Percentiles rank a stretch among this genome's conserved stretches.
Conservation (phyloP, 2,888 invertebrate species). For the Dugesia japonica region DNA sequence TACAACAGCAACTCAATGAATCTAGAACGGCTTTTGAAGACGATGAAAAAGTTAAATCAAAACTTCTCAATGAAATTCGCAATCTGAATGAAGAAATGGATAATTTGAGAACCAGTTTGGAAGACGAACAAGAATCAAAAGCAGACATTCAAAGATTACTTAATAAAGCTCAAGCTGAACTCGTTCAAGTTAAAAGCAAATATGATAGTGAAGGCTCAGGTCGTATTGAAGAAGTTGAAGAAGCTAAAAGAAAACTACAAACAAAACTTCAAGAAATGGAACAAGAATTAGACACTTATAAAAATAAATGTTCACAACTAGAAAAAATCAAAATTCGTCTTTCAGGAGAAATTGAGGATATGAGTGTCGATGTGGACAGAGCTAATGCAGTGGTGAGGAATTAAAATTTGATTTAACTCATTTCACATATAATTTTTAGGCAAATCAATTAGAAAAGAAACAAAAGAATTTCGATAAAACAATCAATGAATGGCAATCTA, state of each 20-base stretch:
- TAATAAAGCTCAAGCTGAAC: conserved; percentile 90
- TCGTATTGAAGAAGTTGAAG: conserved; percentile 49
- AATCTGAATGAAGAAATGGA: conserved; percentile 96
- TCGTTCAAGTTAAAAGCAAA: conserved; percentile 91
- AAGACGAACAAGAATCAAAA: conserved; percentile 80
- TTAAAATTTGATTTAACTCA: too few species aligned
- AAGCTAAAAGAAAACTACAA: conserved; percentile 48
- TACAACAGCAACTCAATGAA: conserved; percentile 88
- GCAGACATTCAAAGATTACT: conserved; percentile 94
- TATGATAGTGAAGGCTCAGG: conserved; percentile 66
- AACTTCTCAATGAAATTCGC: conserved; percentile 65
- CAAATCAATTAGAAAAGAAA: conserved; percentile 87
- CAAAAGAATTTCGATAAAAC: conserved; percentile 99
- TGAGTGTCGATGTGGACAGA: conserved; percentile 86
- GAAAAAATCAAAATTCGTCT: conserved; percentile 95
- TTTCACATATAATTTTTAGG: too few species aligned
- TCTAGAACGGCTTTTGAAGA: conserved; percentile 93
- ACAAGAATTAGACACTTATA: conserved; percentile 26
- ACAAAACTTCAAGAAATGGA: conserved; percentile 29
- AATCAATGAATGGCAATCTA: conserved; percentile 98
- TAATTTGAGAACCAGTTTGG: conserved; percentile 92
- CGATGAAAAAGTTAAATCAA: conserved; percentile 54
- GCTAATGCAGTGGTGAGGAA: conserved; percentile 53
- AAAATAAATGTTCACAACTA: conserved; percentile 31
- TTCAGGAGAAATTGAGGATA: conserved; percentile 87